These are phyloP conservation scores for Lepidochitona cinerea DNA, from an alignment of 2,888 invertebrate genomes.

Conservation along the genomic window DNA sequence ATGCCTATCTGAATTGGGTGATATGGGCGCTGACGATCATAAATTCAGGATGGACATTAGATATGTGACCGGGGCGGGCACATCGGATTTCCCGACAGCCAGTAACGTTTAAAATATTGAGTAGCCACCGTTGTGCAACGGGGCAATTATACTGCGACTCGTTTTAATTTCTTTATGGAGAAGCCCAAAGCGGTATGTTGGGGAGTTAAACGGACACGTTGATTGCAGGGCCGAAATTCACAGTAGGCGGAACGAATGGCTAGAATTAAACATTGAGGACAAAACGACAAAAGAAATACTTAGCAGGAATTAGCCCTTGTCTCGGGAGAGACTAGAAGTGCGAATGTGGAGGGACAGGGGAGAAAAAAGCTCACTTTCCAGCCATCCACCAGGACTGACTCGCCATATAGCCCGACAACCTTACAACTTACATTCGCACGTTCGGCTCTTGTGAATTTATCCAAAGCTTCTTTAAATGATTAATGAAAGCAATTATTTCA, in stretches of 20 bases:
- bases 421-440: background rate
- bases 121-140: background rate
- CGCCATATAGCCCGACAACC: background rate
- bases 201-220: background rate
- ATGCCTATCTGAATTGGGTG: conserved; percentile 1
- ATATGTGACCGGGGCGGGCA: conserved; percentile 2
- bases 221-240: background rate
- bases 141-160: background rate
- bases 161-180: conserved; percentile 7
- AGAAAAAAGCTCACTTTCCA: background rate
- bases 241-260: background rate
- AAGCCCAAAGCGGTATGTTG: background rate
- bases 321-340: background rate
- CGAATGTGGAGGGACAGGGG: background rate
- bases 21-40: background rate
- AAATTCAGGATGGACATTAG: conserved; percentile 3
- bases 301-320: background rate
- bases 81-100: background rate
- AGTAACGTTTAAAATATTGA: background rate
- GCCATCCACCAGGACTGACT: background rate
- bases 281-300: conserved; percentile 9
- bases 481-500: background rate
- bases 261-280: conserved; percentile 7
- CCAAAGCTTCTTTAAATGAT: background rate
- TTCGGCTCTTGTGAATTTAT: conserved; percentile 6